Evolutionary conservation across 1,140 invertebrate genomes (phyloP), one percentile per base, ranked within the genome.

Genomic region (Maniola jurtina): DNA sequence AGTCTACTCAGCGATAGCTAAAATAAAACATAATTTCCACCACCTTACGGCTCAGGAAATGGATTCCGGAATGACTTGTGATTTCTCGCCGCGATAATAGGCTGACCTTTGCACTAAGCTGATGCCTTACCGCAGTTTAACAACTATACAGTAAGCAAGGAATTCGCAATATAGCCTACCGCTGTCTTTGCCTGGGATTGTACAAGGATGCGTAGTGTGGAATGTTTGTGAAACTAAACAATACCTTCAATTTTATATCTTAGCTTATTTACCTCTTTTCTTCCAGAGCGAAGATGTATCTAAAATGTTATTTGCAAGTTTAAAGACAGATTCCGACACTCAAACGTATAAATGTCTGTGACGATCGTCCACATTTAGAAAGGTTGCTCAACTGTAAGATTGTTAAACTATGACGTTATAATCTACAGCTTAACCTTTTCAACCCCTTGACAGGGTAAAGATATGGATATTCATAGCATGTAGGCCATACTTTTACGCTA

Each of bases 341-440:
- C n/a, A 25, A 25, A 25, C 4, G 25, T 25, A 2, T 25, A 25
- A n/a, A 25, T 25, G 25, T 25, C 25, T 25, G 25, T 25, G 25
- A 4, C 25, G 25, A 25, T 25, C 25, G 25, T 4, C 25, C 25
- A 25, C 25, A 25, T 25, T n/a, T n/a, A n/a, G n/a, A n/a, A n/a
- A n/a, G n/a, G n/a, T n/a, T n/a, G n/a, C n/a, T n/a, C n/a, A 6
- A 38, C 40, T 8, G 42, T 45, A 45, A 8, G 42, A 45, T 45
- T n/a, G 42, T n/a, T n/a, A 45, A 45, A 45, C 42, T 45, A 25
- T 25, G 48, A 15, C 48, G 6, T 25, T 25, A 52, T 52, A 11
- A 16, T 52, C 48, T n/a, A 34, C 14, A 13, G 35, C 34, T 40
- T 62, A 56, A 63, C 65, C 61, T 69, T 66, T 66, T 68, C 45